A percentile compares a stretch with the other conserved stretches of the same genome.
phyloP scores from a whole-genome alignment of 2,113 vertebrate species.

The Aspidoscelis tigris region DNA sequence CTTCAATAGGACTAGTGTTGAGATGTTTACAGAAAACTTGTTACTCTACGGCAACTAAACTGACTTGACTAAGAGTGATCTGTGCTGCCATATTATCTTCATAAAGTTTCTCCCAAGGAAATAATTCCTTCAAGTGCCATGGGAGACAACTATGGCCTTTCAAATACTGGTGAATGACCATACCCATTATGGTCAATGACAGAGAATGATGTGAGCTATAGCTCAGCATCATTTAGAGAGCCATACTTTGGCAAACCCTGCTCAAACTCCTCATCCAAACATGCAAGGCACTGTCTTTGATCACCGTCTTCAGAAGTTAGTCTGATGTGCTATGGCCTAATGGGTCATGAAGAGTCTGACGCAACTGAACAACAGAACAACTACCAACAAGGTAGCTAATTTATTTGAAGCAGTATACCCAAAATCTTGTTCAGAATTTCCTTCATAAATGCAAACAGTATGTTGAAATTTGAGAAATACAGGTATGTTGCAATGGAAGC shows the following conservation, averaged over 20 bases:
- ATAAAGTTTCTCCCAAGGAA: not conserved
- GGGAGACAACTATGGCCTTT: no score
- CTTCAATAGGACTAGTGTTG: not conserved
- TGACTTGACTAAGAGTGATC: not conserved
- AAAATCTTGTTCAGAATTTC: not conserved
- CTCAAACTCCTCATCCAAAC: no score
- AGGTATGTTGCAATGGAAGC: not conserved
- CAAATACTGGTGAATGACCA: no score
- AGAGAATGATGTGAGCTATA: no score
- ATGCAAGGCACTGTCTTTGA: no score
- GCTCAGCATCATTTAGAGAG: no score
- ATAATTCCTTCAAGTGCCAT: not conserved
- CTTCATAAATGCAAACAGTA: not conserved
- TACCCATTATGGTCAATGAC: no score
- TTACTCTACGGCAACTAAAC: not conserved
- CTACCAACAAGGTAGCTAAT: no score
- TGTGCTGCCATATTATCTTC: not conserved
- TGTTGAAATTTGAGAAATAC: not conserved
- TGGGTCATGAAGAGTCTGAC: no score
- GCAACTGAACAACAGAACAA: not conserved
- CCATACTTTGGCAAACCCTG: no score
- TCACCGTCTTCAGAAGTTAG: no score
- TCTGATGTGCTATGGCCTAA: no score
- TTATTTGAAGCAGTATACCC: not conserved
- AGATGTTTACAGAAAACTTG: not conserved